Base-by-base conservation (phyloP, 2,113 vertebrate genomes). In the Erpornis zantholeuca region DNA sequence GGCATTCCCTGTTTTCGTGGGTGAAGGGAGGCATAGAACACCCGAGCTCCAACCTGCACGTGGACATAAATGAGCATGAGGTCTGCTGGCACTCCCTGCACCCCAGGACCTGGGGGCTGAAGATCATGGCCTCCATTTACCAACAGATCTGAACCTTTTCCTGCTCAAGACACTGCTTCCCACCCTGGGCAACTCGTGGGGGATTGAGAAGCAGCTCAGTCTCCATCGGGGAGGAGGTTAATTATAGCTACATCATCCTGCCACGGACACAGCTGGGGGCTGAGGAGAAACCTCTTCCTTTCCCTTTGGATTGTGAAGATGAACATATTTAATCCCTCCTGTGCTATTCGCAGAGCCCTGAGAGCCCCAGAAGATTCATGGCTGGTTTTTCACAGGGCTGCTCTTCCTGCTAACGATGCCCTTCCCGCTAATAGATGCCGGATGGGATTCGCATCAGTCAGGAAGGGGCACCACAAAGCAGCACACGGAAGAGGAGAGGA, bases 331-430 rank as follows among this genome's bases (percentile, higher is more conserved):
- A 97, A 96, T 95, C 77, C 88, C 90, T 92, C 87, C 87, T 1
- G 38, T 17, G 73, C 96, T 71, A 12, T 84, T 78, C 23, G 0
- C 77, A 33, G 83, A 77, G 93, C 80, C 71, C 86, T 21, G 71
- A 0, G 12, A 93, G 92, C 92, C 73, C 3, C 2, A 29, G 70
- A 92, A 96, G 92, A 95, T 96, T 97, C 96, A 97, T 92, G 87
- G 92, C 1, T 75, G 95, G 90, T 91, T 97, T 95, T 89, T 56
- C 68, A 35, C 84, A 6, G 81, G 0, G n/a, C 87, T 89, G 93
- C 93, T 96, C 93, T 87, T 92, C 95, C 93, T 86, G 84, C 83
- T 92, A 94, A 94, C 65, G 56, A 73, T 89, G 95, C 93, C 91
- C 95, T 94, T 94, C 96, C 89, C 6, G n/a, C 87, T 96, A 95